Conservation (phyloP, 2,113 vertebrate genomes). For the Podarcis raffonei region DNA sequence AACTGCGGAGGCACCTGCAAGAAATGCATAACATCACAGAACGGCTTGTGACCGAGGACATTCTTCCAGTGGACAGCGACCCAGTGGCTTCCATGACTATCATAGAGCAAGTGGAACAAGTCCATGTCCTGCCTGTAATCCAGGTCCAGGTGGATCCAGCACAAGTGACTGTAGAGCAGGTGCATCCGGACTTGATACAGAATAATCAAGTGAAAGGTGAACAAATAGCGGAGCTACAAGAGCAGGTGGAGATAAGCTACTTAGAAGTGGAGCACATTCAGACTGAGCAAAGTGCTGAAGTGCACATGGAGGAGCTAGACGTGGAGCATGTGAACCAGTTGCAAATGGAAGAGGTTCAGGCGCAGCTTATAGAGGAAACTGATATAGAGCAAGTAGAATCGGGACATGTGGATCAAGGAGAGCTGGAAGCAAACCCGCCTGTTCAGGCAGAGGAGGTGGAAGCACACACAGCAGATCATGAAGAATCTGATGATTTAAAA, state of each 20-base stretch:
- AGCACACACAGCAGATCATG: slow-evolving; percentile 45
- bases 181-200: slow-evolving; percentile 85
- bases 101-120: slow-evolving; percentile 87
- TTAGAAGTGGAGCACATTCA: slow-evolving; percentile 85
- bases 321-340: slow-evolving; percentile 80
- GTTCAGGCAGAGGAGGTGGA: slow-evolving; percentile 45
- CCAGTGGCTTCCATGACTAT: slow-evolving; percentile 82
- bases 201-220: slow-evolving; percentile 79
- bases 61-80: slow-evolving; percentile 79
- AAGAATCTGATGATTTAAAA: slow-evolving; percentile 64
- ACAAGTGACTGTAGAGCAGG: slow-evolving; percentile 81
- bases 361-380: slow-evolving; percentile 75
- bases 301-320: slow-evolving; percentile 81
- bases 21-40: slow-evolving; percentile 85
- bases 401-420: slow-evolving; percentile 62
- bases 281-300: slow-evolving; percentile 82
- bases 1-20: slow-evolving; percentile 87
- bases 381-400: slow-evolving; percentile 75
- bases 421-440: slow-evolving; percentile 59
- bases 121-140: slow-evolving; percentile 88
- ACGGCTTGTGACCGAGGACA: slow-evolving; percentile 77
- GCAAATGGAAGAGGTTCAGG: slow-evolving; percentile 83
- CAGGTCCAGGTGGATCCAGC: slow-evolving; percentile 88
- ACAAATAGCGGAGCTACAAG: slow-evolving; percentile 76
- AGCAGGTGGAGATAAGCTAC: slow-evolving; percentile 83